Conservation (phyloP, 2,113 vertebrate genomes). For the Tetrax tetrax region DNA sequence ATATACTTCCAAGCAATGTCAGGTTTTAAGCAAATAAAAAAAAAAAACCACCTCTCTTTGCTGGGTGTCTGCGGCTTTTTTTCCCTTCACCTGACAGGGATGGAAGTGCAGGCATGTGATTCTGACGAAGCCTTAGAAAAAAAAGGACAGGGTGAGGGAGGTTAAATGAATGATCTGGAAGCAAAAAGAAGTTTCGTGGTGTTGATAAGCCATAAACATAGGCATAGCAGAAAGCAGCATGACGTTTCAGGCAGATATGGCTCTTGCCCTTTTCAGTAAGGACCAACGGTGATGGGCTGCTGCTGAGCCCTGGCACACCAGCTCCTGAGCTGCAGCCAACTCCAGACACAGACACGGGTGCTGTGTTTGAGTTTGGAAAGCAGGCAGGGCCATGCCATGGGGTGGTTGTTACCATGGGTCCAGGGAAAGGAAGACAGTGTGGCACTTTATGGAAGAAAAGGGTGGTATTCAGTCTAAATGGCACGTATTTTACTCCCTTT, state of each 20-base stretch:
- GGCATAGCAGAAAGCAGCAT: not conserved
- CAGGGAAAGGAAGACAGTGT: not conserved
- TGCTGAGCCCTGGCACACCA: not conserved
- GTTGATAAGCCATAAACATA: not conserved
- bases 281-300: not conserved
- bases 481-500: not conserved
- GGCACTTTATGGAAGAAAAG: not conserved
- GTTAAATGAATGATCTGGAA: not conserved
- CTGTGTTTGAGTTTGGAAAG: not conserved
- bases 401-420: not conserved
- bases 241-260: not conserved
- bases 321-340: not conserved
- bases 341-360: accelerated
- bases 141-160: not conserved
- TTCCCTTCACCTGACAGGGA: not conserved
- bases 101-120: not conserved
- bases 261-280: not conserved
- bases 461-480: not conserved
- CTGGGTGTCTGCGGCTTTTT: not conserved
- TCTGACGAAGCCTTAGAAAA: not conserved
- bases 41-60: not conserved
- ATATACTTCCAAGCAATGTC: not conserved
- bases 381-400: not conserved
- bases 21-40: not conserved
- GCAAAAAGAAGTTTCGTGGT: not conserved